These are phyloP conservation scores for Mallotus villosus DNA, from an alignment of 2,797 vertebrate species.

Conservation along the genomic window DNA sequence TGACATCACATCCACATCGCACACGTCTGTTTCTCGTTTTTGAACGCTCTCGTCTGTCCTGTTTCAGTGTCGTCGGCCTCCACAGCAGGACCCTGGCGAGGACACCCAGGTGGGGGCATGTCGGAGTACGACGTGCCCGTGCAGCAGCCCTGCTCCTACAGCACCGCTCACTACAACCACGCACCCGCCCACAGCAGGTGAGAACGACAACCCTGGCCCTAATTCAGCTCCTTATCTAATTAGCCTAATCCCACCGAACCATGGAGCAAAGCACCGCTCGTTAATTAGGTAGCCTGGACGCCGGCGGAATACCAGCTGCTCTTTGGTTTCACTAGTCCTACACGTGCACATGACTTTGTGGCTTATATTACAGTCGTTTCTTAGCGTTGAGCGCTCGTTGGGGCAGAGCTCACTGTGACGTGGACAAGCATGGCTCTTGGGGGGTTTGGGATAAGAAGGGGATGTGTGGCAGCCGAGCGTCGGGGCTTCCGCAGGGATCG, in stretches of 20 bases:
- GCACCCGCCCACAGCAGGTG: constrained; percentile 86
- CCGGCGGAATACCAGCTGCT: constrained; percentile 28
- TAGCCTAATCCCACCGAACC: constrained; percentile 64
- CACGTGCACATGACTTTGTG: constrained; percentile 6
- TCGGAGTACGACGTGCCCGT: constrained; percentile 80
- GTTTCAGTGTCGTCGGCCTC: constrained; percentile 78
- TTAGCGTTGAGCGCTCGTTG: not conserved
- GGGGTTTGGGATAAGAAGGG: constrained; percentile 36
- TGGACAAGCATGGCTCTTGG: constrained; percentile 22
- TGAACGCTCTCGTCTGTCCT: constrained; percentile 5
- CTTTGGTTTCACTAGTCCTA: constrained; percentile 25
- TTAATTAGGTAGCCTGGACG: constrained; percentile 52
- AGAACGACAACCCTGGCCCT: constrained; percentile 57
- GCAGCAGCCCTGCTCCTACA: constrained; percentile 81
- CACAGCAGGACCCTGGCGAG: constrained; percentile 82
- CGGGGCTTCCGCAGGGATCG: constrained; percentile 39
- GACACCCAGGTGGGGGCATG: constrained; percentile 73
- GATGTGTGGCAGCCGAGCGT: constrained; percentile 38
- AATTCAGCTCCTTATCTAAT: constrained; percentile 56
- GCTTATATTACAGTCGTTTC: constrained; percentile 11
- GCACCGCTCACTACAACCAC: constrained; percentile 76
- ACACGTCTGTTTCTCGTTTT: not conserved
- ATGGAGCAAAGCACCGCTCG: constrained; percentile 43
- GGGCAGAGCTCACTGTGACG: not conserved
- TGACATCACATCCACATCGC: not conserved